Base-by-base conservation (phyloP, 2,888 invertebrate genomes). In the Iphiclides podalirius region DNA sequence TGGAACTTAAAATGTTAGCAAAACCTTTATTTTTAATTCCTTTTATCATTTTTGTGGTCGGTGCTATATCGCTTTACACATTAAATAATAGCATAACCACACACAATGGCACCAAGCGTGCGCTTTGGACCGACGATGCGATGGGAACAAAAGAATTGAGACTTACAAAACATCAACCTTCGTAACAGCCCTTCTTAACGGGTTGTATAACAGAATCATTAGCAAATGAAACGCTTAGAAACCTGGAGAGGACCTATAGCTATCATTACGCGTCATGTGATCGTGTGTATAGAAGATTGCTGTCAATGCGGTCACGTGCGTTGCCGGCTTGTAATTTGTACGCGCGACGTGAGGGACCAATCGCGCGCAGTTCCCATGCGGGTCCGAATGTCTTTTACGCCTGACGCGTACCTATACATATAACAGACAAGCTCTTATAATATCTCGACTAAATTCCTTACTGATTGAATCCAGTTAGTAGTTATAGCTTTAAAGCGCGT, bases 241-340 rank as follows among this genome's bases (percentile, higher is more conserved):
- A 53, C 23, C 38, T 16, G 46, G 50, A 46, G 41, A 37, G 48
- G 47, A n/a, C n/a, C 39, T 36, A 41, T 33, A 45, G 31, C 47
- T 47, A 47, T 48, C 47, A 57, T 52, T 54, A 45, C 43, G 47
- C 20, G 36, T 48, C 42, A 47, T 47, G 48, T 46, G 51, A 40
- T 35, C 35, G 54, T 58, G 65, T 57, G 60, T 54, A 42, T 46
- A 47, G 37, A 57, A 58, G 41, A 66, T 66, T 59, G 59, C 66
- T 68, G 67, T 63, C 69, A 63, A 62, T 61, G 59, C 48, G 55
- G 57, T 60, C 78, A 80, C 79, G 81, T 77, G 63, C 66, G 52
- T 62, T 55, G 72, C 79, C 77, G 81, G 50, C 79, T 70, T 81
- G 70, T 81, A 79, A 80, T 81, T 77, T 74, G 65, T 63, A n/a